Base-by-base conservation (phyloP, 2,797 vertebrate species). In the Melanotaenia trifasciata region DNA sequence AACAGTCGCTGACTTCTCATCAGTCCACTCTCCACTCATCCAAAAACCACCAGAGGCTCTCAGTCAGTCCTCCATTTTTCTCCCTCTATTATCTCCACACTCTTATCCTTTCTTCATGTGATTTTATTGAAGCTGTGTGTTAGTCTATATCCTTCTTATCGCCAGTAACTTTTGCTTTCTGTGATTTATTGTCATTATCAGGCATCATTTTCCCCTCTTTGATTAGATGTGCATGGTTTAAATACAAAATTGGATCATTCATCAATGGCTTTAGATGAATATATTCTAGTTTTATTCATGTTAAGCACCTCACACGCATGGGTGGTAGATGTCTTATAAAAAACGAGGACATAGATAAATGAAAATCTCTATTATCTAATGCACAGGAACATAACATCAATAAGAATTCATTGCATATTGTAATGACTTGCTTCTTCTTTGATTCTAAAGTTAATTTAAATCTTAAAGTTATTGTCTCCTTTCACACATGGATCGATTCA, bases 21-120 rank as follows among this genome's bases (percentile, higher is more conserved):
- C 88, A 78, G 74, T 69, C 71, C 56, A 70, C 83, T 63, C 70
- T 72, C 78, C 87, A 81, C 74, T 87, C 79, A 81, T 76, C 78
- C 89, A 67, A 67, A 67, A 79, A 83, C 77, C 86, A 81, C 85
- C 62, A 72, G 74, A 79, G 79, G 68, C 63, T 73, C 69, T 71
- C 71, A 57, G 63, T 75, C 81, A 78, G 63, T 81, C 68, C 36
- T 73, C 54, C 22, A 24, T 56, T 76, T 72, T 56, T 78, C 59
- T 67, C 64, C 45, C 65, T 69, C 59, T 45, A 33, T 30, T 30
- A 30, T 30, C 30, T 71, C 60, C 66, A n/a, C 22, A 0, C 71
- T 56, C 68, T 65, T 62, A 36, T 79, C 76, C 73, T 74, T 58
- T 36, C 20, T 50, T 76, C 53, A 43, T 64, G 40, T 26, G 36